phyloP scores from a whole-genome alignment of 2,113 vertebrate species.

The Oreochromis tanganicae region DNA sequence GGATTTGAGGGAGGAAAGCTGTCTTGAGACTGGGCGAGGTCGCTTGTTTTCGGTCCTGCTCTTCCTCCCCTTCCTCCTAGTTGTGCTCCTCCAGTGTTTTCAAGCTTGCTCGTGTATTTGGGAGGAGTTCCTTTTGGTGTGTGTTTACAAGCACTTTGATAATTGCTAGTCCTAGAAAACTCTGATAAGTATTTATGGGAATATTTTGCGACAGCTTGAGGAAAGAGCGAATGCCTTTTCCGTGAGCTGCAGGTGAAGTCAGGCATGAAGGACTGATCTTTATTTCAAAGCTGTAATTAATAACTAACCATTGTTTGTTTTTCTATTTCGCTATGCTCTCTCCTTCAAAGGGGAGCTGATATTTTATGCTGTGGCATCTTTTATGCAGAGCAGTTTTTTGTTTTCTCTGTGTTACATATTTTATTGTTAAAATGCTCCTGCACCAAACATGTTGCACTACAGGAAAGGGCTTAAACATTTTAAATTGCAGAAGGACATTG shows the following conservation, averaged over 20 bases:
- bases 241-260: background rate
- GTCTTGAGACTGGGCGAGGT: constrained; percentile 41
- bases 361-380: background rate
- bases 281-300: constrained; percentile 20
- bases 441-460: background rate
- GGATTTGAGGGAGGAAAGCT: constrained; percentile 5
- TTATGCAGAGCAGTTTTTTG: background rate
- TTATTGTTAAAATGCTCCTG: background rate
- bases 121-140: background rate
- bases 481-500: background rate
- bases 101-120: background rate
- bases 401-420: background rate
- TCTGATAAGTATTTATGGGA: constrained; percentile 22
- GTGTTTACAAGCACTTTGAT: constrained; percentile 29
- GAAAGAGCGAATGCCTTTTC: background rate
- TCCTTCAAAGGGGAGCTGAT: background rate
- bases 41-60: constrained; percentile 33
- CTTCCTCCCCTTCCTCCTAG: background rate
- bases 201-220: background rate
- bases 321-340: background rate
- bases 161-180: constrained; percentile 5
- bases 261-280: background rate
- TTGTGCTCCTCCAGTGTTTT: background rate
- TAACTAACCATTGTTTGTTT: constrained; percentile 2
- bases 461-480: background rate